phyloP scores from a whole-genome alignment of 2,888 invertebrate species.

The Crepidodera aurea region DNA sequence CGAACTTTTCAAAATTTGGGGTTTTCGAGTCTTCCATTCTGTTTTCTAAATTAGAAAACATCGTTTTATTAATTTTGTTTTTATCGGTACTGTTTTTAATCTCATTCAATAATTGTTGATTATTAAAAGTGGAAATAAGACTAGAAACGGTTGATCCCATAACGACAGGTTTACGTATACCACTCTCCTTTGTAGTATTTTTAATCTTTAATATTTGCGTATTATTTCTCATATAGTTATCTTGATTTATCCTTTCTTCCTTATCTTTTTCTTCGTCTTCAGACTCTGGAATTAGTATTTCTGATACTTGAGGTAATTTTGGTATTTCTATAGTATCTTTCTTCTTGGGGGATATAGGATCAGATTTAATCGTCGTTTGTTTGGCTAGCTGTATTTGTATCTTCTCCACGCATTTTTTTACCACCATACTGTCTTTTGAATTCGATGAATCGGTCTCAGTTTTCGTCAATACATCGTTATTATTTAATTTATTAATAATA shows the following conservation, averaged over 20 bases:
- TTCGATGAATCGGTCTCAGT: conserved; percentile 14
- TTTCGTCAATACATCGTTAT: conserved; percentile 10
- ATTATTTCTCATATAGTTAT: conserved; percentile 61
- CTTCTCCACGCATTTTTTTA: conserved; percentile 57
- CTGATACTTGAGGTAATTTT: conserved; percentile 77
- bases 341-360: conserved; percentile 55
- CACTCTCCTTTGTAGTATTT: conserved; percentile 60
- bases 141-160: conserved; percentile 71
- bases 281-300: conserved; percentile 76
- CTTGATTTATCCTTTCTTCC: conserved; percentile 56
- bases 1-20: conserved; percentile 66
- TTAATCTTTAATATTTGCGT: conserved; percentile 60
- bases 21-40: conserved; percentile 48
- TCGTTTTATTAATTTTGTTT: conserved; percentile 46
- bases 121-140: conserved; percentile 60
- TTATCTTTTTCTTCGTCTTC: conserved; percentile 57
- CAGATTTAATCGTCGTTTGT: conserved; percentile 52
- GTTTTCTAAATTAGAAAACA: conserved; percentile 61
- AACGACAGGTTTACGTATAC: conserved; percentile 66
- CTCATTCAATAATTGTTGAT: conserved; percentile 65
- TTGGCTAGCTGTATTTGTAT: conserved; percentile 57
- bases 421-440: conserved; percentile 46
- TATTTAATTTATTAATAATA: conserved; percentile 48
- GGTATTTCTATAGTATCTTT: conserved; percentile 71
- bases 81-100: conserved; percentile 60